Evolutionary conservation across 1,140 invertebrate species (phyloP).

Genomic region (Zaprionus camerounensis): DNA sequence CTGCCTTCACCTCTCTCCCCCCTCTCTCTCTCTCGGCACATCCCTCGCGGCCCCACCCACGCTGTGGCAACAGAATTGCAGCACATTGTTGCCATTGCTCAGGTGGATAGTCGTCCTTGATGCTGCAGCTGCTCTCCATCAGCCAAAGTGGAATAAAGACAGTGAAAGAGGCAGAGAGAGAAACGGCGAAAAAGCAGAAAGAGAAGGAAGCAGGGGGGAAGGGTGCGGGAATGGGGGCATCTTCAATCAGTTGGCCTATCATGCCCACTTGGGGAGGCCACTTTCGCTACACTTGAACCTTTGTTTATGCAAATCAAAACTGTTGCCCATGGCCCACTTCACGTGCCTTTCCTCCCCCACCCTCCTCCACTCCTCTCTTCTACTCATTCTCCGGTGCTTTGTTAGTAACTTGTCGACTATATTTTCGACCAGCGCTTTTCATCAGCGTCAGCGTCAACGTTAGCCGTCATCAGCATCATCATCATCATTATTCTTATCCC

Average conservation of each 20-base stretch:
- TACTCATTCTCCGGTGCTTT: constrained; percentile 15
- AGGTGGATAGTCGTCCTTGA: constrained; percentile 67
- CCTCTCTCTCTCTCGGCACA: too few relatives aligned
- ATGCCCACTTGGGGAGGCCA: constrained; percentile 65
- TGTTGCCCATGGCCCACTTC: constrained; percentile 76
- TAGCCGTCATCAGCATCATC: constrained; percentile 37
- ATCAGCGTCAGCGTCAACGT: constrained; percentile 12
- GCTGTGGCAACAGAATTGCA: not conserved
- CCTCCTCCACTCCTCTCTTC: not conserved
- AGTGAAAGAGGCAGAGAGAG: not conserved
- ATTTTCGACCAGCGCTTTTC: constrained; percentile 37
- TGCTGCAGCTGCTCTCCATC: constrained; percentile 30
- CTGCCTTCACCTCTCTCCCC: constrained; percentile 1
- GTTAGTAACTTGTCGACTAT: constrained; percentile 19
- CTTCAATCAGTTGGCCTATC: constrained; percentile 71
- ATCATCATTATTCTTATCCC: constrained; percentile 34
- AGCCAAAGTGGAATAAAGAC: constrained; percentile 21
- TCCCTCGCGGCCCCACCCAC: not conserved
- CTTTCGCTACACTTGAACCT: constrained; percentile 78
- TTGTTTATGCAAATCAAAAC: constrained; percentile 82
- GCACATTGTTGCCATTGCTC: constrained; percentile 32
- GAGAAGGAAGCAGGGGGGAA: not conserved
- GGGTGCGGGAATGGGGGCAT: constrained; percentile 21
- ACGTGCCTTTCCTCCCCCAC: not conserved
- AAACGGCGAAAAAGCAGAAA: not conserved